These are phyloP conservation scores for Microcaecilia unicolor DNA, from an alignment of 2,797 vertebrate genomes.

Conservation along the genomic window DNA sequence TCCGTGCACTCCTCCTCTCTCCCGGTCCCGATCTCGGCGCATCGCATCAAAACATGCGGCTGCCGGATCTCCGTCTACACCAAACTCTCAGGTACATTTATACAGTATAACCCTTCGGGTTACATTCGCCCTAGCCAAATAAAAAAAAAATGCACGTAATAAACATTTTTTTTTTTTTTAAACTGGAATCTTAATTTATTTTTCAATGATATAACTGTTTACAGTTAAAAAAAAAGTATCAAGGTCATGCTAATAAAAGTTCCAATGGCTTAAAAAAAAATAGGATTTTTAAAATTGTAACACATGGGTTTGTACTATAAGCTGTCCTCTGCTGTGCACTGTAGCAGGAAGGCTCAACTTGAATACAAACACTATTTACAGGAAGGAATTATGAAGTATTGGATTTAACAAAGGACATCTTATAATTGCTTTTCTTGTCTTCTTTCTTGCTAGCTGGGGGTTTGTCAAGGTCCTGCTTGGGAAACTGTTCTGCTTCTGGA, in stretches of 20 bases:
- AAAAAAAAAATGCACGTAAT: too few species aligned
- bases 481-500: slow-evolving; percentile 36
- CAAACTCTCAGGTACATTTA: too few species aligned
- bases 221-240: slow-evolving; percentile 53
- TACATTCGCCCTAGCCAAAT: too few species aligned
- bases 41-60: too few species aligned
- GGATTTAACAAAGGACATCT: slow-evolving; percentile 85
- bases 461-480: slow-evolving; percentile 37
- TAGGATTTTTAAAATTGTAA: slow-evolving; percentile 62
- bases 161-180: too few species aligned
- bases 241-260: slow-evolving; percentile 55
- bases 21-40: too few species aligned
- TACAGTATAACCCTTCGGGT: too few species aligned
- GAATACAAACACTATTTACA: slow-evolving; percentile 50
- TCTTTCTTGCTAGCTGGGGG: slow-evolving; percentile 57
- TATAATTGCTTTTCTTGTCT: slow-evolving; percentile 68
- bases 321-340: slow-evolving; percentile 65
- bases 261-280: slow-evolving; percentile 54
- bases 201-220: slow-evolving; percentile 40
- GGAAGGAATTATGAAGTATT: slow-evolving; percentile 55
- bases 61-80: too few species aligned
- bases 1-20: too few species aligned
- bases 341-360: slow-evolving; percentile 63
- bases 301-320: slow-evolving; percentile 64
- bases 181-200: slow-evolving; percentile 50